A percentile compares a stretch with the other conserved stretches of the same genome.
Conservation (phyloP, 1,140 invertebrate genomes). For the Octopus sinensis region DNA sequence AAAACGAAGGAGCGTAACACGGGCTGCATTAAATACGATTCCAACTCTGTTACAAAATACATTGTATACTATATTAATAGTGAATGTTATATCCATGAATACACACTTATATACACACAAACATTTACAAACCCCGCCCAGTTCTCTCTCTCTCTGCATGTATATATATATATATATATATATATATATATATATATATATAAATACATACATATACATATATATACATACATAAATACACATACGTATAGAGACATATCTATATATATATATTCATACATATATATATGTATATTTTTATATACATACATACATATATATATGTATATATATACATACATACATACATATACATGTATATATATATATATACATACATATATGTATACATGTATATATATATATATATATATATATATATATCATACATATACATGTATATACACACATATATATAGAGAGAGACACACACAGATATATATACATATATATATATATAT, state of each 20-base stretch:
- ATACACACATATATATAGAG: background rate
- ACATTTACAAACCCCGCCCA: too few relatives aligned
- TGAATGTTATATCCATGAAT: too few relatives aligned
- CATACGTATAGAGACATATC: too few relatives aligned
- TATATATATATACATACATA: background rate
- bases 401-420: background rate
- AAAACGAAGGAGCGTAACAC: too few relatives aligned
- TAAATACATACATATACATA: too few relatives aligned
- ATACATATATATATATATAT: background rate
- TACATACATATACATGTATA: background rate
- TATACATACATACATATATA: background rate
- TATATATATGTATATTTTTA: background rate
- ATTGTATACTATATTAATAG: too few relatives aligned
- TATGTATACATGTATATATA: background rate
- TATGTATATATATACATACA: background rate
- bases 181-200: background rate
- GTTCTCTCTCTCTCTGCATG: background rate
- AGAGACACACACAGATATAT: background rate
- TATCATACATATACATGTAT: background rate
- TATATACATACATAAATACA: too few relatives aligned
- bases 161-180: background rate
- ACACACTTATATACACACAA: too few relatives aligned
- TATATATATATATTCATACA: too few relatives aligned
- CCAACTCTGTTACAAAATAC: too few relatives aligned
- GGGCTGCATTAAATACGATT: too few relatives aligned